Base-by-base conservation (phyloP, 2,113 vertebrate genomes). In the Uria aalge region DNA sequence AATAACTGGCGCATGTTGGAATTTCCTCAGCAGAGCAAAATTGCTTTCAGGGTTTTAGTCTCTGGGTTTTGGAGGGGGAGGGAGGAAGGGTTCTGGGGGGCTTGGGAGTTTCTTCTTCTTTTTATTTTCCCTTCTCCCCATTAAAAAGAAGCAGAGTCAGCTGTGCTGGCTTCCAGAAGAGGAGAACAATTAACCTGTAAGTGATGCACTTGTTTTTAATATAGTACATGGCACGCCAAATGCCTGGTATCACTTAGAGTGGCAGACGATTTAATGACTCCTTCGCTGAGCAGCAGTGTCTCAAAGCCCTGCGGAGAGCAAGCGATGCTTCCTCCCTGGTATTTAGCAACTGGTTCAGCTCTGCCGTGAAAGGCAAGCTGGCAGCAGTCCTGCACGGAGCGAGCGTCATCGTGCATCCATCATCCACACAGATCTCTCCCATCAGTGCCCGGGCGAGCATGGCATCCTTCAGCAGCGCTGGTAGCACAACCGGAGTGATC, bases 1-100 rank as follows among this genome's bases (percentile, higher is more conserved):
- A 62, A 4, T 53, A 43, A 57, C 21, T 0, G 4, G 29, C 0
- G 0, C 27, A 4, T 4, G 3, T 16, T 48, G 30, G 41, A 62
- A 92, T 68, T 83, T 43, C 45, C 32, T n/a, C 6, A 69, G 43
- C n/a, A 43, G 48, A 78, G 36, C 21, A 62, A 45, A 90, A 69
- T 0, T 69, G 15, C 43, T 55, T 34, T 41, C 74, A 45, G 52
- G 15, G 29, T 48, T 71, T 62, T 29, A 62, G 19, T 23, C 26
- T 17, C 15, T 18, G 30, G 27, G 75, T 43, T 93, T 66, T 64
- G 47, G 20, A 64, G 15, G 14, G 21, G 50, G 40, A 9, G 22
- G 66, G 8, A 91, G 22, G 13, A 47, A 93, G 20, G 27, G 19
- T 40, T 78, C 36, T 8, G 20, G 11, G 5, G 3, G 1, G 26